Base-by-base conservation (phyloP, 1,140 invertebrate genomes). In the Chelonus insularis region DNA sequence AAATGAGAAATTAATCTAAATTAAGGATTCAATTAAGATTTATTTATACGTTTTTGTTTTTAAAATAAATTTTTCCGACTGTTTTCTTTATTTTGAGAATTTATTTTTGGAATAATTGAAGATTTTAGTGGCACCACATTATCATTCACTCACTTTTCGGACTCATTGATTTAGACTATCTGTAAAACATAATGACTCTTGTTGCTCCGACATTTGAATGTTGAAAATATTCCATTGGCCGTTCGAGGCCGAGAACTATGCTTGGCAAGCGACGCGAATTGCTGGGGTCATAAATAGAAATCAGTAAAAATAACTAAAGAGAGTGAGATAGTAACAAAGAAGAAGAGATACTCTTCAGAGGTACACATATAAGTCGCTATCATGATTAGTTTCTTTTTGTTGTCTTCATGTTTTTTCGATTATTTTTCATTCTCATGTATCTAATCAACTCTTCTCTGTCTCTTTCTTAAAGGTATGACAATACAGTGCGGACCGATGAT, bases 401-500 rank as follows among this genome's bases (percentile, higher is more conserved):
- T 21, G n/a, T 41, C 29, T 9, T 12, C 32, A 47, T 12, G 4
- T 58, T 36, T 36, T 4, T 36, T 16, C 20, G 7, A 21, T 39
- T 55, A n/a, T 14, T 18, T 52, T 1, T 52, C 12, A 34, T 37
- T 55, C 37, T 11, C 12, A 4, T 43, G 34, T 6, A 34, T 41
- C 12, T 20, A 32, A 20, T 14, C 45, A 25, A 34, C 58, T 52
- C 60, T 57, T 56, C 47, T 56, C 56, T 55, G 60, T 48, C 43
- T 59, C 64, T 63, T 51, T 41, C 58, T 68, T 67, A 16, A 72
- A 81, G 79, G 79, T 68, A 71, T 80, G 63, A 78, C 78, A 55
- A 74, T 81, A 64, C 78, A 76, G 70, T 66, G 72, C 48, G 77
- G 74, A 14, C 69, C 73, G 34, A 79, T 80, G 69, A 69, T 78